These are phyloP conservation scores for Okamejei kenojei DNA, from an alignment of 2,797 vertebrate species.

Conservation along the genomic window DNA sequence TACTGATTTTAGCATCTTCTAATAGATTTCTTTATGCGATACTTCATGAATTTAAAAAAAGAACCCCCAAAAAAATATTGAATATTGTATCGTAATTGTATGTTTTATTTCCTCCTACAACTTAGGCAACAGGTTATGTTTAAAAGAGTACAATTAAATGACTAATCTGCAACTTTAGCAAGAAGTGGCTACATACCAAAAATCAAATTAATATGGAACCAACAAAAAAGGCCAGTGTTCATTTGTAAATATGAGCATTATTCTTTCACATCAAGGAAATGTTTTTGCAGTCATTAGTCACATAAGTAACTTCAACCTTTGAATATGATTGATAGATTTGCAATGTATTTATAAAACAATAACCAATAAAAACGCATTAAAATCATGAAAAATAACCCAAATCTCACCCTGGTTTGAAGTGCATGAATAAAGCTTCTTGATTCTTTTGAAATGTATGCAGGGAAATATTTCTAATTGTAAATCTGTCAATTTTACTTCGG, in stretches of 20 bases:
- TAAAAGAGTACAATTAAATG: background rate
- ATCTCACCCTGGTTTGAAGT: background rate
- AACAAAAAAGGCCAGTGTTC: background rate
- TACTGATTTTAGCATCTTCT: background rate
- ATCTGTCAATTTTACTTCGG: no score
- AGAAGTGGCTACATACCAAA: background rate
- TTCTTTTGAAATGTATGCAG: background rate
- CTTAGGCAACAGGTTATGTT: background rate
- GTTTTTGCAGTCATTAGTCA: background rate
- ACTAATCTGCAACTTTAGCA: no score
- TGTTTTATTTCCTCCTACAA: background rate
- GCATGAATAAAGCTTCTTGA: background rate
- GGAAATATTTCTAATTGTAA: background rate
- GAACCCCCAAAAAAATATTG: background rate
- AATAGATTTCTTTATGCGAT: background rate
- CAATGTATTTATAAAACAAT: background rate
- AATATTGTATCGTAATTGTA: background rate
- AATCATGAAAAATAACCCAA: slow-evolving; percentile 2
- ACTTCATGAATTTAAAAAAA: background rate
- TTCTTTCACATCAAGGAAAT: background rate
- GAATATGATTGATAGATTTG: no score
- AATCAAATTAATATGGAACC: background rate
- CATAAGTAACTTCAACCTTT: background rate
- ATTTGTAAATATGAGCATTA: background rate
- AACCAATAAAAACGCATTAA: background rate